Conservation (phyloP, 2,888 invertebrate species). For the Rutpela maculata region DNA sequence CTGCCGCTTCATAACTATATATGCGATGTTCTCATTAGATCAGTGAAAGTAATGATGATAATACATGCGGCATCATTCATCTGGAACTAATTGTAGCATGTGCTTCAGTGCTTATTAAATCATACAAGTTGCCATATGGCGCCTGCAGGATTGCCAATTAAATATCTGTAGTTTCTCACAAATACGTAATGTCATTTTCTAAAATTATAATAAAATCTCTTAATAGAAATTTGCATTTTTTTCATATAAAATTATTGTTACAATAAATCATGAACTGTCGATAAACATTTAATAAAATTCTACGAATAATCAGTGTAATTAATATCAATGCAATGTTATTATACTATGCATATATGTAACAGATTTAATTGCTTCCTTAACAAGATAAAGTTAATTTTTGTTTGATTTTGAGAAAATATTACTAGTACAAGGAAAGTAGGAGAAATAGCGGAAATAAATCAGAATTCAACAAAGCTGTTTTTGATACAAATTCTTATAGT, state of each 20-base stretch:
- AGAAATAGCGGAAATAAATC: no score
- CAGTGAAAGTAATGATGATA: conserved; percentile 47
- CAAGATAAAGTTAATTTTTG: no score
- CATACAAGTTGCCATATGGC: conserved; percentile 39
- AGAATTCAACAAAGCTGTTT: no score
- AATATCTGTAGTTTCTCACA: conserved; percentile 14
- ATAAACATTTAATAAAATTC: no score
- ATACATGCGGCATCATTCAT: conserved; percentile 37
- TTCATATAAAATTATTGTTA: neutral
- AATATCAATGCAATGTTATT: neutral
- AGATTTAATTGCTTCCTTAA: neutral
- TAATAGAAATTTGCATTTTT: neutral
- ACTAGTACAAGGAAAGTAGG: no score
- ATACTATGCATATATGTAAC: neutral
- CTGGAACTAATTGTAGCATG: conserved; percentile 45
- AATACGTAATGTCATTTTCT: conserved; percentile 16
- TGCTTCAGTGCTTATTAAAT: conserved; percentile 22
- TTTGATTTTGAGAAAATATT: no score
- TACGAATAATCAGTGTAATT: neutral
- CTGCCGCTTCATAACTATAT: conserved; percentile 14
- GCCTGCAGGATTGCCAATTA: conserved; percentile 22
- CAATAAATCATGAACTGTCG: no score
- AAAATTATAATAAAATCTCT: neutral
- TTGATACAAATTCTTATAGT: no score
- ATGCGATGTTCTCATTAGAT: conserved; percentile 41